Conservation (phyloP, 2,888 invertebrate genomes). For the Hydraecia micacea region DNA sequence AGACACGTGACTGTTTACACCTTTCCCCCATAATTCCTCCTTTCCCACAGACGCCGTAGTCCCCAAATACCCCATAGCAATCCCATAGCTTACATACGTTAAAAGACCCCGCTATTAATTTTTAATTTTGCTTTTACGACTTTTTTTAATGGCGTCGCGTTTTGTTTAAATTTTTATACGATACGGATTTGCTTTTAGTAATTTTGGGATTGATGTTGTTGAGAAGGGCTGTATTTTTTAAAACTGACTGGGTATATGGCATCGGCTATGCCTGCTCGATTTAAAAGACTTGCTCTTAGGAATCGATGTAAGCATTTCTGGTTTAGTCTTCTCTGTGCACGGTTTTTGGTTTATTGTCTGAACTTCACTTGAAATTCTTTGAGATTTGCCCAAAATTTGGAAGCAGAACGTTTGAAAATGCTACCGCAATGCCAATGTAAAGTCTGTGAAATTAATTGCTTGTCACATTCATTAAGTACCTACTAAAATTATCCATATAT, state of each 20-base stretch:
- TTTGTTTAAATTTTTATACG: slow-evolving; percentile 62
- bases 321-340: not conserved
- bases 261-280: not conserved
- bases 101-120: slow-evolving; percentile 73
- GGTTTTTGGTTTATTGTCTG: not conserved
- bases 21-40: not conserved
- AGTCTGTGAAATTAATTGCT: not conserved
- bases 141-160: slow-evolving; percentile 67
- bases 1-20: not conserved
- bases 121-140: slow-evolving; percentile 78
- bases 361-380: not conserved
- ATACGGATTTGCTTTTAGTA: slow-evolving; percentile 53
- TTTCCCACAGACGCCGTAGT: slow-evolving; percentile 9
- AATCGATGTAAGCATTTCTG: not conserved
- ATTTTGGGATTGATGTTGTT: slow-evolving; percentile 42
- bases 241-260: no score
- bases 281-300: not conserved
- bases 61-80: slow-evolving; percentile 30
- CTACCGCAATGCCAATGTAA: not conserved
- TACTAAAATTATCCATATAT: not conserved
- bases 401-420: not conserved
- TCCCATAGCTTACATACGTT: slow-evolving; percentile 65
- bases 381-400: not conserved
- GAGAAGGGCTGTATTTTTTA: not conserved
- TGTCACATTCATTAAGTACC: no score